Conservation (phyloP, 1,140 invertebrate genomes). For the Hormaphis cornu region DNA sequence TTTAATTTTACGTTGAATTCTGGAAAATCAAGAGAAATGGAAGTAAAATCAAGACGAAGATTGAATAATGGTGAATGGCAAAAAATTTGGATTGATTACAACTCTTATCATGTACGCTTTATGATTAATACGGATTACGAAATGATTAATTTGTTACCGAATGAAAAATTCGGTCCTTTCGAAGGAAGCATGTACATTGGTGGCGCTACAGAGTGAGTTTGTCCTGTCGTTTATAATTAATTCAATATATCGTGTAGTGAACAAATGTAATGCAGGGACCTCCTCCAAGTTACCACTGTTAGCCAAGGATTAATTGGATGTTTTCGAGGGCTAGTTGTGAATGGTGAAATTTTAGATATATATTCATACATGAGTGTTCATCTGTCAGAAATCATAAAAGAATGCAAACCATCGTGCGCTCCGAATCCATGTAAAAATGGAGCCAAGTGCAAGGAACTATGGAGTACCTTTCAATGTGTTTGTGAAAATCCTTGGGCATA, state of each 20-base stretch:
- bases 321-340: constrained; percentile 82
- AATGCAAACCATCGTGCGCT: constrained; percentile 86
- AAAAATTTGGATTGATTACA: constrained; percentile 88
- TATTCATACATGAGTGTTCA: constrained; percentile 89
- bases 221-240: not conserved
- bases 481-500: constrained; percentile 86
- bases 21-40: constrained; percentile 63
- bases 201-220: constrained; percentile 71
- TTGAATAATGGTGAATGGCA: constrained; percentile 90
- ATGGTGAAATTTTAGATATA: constrained; percentile 80
- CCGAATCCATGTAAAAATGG: constrained; percentile 88
- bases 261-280: constrained; percentile 50
- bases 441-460: constrained; percentile 79
- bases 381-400: constrained; percentile 78
- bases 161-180: constrained; percentile 82
- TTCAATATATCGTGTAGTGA: not conserved
- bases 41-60: constrained; percentile 67
- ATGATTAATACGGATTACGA: constrained; percentile 81
- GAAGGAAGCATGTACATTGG: constrained; percentile 88
- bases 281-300: constrained; percentile 64
- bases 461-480: constrained; percentile 84
- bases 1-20: constrained; percentile 85
- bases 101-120: constrained; percentile 85
- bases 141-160: constrained; percentile 72
- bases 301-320: constrained; percentile 84